These are phyloP conservation scores for Poeciliopsis gracilis DNA, from an alignment of 2,797 vertebrate genomes.

Conservation along the genomic window DNA sequence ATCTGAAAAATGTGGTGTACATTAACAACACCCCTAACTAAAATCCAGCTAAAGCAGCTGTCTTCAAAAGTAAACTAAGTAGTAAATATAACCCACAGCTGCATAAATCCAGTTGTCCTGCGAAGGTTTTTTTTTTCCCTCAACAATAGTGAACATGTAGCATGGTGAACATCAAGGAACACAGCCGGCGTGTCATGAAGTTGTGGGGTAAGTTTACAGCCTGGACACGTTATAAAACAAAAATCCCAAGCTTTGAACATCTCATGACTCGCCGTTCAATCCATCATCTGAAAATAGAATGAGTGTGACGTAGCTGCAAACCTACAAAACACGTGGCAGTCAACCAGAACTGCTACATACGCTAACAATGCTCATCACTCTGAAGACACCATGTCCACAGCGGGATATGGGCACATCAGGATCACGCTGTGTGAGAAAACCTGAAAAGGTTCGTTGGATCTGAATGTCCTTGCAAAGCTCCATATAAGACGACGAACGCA, in stretches of 20 bases:
- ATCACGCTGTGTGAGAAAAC: not conserved
- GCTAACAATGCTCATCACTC: not conserved
- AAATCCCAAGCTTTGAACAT: not conserved
- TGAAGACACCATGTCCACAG: not conserved
- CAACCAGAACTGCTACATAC: not conserved
- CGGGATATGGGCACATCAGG: not conserved
- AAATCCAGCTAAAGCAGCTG: not conserved
- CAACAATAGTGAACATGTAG: not conserved
- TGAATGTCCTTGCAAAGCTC: not conserved
- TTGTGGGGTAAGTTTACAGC: not conserved
- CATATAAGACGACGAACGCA: not conserved
- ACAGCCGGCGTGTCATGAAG: not conserved
- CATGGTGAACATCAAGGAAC: not conserved
- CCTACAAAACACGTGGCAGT: not conserved
- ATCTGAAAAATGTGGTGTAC: not conserved
- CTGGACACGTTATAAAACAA: not conserved
- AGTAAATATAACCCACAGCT: no score
- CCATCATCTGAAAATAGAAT: not conserved
- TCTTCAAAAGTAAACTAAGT: not conserved
- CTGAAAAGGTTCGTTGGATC: not conserved
- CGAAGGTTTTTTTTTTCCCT: not conserved
- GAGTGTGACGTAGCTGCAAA: not conserved
- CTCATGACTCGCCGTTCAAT: not conserved
- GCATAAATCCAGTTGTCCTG: no score
- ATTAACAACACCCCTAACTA: not conserved